phyloP scores from a whole-genome alignment of 2,888 invertebrate genomes.

The Drosophila nigricruria region DNA sequence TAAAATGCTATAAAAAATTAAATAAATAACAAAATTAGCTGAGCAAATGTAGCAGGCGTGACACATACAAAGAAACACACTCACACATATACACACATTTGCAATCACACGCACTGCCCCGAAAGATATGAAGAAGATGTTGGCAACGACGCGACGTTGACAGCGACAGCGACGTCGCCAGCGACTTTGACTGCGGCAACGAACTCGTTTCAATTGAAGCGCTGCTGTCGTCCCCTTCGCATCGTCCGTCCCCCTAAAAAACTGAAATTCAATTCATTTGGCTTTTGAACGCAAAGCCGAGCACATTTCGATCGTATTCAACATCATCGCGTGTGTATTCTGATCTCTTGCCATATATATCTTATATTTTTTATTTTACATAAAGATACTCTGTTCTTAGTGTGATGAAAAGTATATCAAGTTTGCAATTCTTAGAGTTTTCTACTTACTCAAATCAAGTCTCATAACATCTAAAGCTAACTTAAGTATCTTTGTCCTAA shows the following conservation, averaged over 20 bases:
- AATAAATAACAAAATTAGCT: conserved; percentile 68
- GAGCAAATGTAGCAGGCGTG: conserved; percentile 45
- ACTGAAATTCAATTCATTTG: conserved; percentile 70
- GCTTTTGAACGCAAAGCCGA: conserved; percentile 53
- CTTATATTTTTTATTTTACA: neutral
- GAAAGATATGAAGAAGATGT: conserved; percentile 67
- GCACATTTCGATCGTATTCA: conserved; percentile 52
- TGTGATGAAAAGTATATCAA: neutral
- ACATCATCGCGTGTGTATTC: conserved; percentile 44
- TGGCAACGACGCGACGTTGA: conserved; percentile 6
- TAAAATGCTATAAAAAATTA: conserved; percentile 59
- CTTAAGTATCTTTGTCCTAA: neutral
- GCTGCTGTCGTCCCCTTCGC: conserved; percentile 12
- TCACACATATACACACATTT: conserved; percentile 20
- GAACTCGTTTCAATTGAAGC: conserved; percentile 76
- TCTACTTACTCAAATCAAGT: neutral
- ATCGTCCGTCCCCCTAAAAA: conserved; percentile 12
- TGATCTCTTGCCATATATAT: conserved; percentile 43
- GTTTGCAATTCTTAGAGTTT: neutral
- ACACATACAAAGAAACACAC: conserved; percentile 37
- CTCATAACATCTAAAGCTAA: too few species aligned
- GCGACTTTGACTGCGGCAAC: conserved; percentile 27
- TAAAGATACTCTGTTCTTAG: conserved; percentile 1
- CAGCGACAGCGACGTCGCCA: conserved; percentile 17
- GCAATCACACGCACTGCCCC: conserved; percentile 2